These are phyloP conservation scores for Timandra comae DNA, from an alignment of 2,888 invertebrate genomes.

Conservation along the genomic window DNA sequence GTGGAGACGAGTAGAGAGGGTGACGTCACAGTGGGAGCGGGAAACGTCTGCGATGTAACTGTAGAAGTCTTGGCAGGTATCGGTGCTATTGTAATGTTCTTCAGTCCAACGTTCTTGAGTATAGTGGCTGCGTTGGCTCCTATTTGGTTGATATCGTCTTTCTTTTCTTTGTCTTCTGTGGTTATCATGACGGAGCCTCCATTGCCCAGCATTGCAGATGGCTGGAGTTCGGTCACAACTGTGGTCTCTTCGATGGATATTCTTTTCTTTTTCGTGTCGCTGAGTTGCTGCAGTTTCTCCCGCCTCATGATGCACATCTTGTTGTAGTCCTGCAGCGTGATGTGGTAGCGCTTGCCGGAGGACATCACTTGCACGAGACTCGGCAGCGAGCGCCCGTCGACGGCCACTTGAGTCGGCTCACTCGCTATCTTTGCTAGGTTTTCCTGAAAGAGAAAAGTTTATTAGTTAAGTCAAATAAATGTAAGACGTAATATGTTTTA, in stretches of 20 bases:
- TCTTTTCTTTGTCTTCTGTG: conserved; percentile 35
- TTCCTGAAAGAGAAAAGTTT: conserved; percentile 40
- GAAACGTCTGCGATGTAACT: conserved; percentile 47
- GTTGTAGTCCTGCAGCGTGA: conserved; percentile 87
- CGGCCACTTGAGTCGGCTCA: conserved; percentile 74
- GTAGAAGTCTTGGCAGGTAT: conserved; percentile 61
- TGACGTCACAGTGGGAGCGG: conserved; percentile 37
- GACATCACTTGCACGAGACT: conserved; percentile 85
- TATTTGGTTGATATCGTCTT: conserved; percentile 42
- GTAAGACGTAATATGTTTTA: too few relatives aligned
- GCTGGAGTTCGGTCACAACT: conserved; percentile 56
- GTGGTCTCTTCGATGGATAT: conserved; percentile 36
- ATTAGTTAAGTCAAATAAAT: too few relatives aligned
- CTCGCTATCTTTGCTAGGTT: conserved; percentile 55
- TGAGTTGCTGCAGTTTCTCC: conserved; percentile 79
- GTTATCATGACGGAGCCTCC: conserved; percentile 49
- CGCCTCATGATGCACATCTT: conserved; percentile 85
- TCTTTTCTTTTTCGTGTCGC: conserved; percentile 56
- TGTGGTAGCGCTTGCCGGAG: conserved; percentile 86
- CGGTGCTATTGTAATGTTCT: conserved; percentile 70
- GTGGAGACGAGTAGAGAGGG: conserved; percentile 47
- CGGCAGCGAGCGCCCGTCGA: conserved; percentile 76
- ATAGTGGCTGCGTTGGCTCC: conserved; percentile 59
- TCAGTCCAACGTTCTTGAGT: conserved; percentile 65
- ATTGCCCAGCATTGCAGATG: conserved; percentile 56